Evolutionary conservation across 2,888 invertebrate genomes (phyloP).

Genomic region (Melipona beecheii): DNA sequence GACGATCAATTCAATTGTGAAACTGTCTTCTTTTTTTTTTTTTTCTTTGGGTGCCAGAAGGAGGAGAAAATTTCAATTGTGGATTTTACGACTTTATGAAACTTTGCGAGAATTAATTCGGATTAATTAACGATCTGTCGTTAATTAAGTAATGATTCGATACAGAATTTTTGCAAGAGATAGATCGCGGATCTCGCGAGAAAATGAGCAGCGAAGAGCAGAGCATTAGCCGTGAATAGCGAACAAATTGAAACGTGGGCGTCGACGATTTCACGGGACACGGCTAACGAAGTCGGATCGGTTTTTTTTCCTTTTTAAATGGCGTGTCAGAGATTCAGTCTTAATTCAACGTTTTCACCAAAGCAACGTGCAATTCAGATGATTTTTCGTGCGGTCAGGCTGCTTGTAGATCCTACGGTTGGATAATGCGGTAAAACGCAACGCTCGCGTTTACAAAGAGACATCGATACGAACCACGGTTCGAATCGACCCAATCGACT

Average conservation of each 20-base stretch:
- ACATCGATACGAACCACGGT: background rate
- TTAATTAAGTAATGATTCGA: no score
- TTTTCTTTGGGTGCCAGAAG: no score
- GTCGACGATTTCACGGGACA: conserved; percentile 47
- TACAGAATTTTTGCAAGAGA: background rate
- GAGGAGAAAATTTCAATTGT: no score
- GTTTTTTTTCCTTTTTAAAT: background rate
- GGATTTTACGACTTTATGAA: no score
- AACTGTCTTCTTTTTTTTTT: no score
- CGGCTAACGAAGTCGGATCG: conserved; percentile 40
- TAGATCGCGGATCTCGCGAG: background rate
- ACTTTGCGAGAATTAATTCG: no score
- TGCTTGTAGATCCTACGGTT: conserved; percentile 46
- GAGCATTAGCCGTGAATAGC: conserved; percentile 28
- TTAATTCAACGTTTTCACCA: conserved; percentile 64
- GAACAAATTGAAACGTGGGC: conserved; percentile 57
- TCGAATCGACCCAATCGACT: background rate
- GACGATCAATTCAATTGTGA: no score
- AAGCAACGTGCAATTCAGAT: conserved; percentile 18
- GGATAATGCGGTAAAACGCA: conserved; percentile 47
- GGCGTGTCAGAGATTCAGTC: conserved; percentile 41
- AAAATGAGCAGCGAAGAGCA: background rate
- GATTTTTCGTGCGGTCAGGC: conserved; percentile 43
- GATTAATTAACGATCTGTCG: no score
- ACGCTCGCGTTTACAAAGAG: conserved; percentile 22